phyloP scores from a whole-genome alignment of 2,113 vertebrate genomes.

The Pipra filicauda region DNA sequence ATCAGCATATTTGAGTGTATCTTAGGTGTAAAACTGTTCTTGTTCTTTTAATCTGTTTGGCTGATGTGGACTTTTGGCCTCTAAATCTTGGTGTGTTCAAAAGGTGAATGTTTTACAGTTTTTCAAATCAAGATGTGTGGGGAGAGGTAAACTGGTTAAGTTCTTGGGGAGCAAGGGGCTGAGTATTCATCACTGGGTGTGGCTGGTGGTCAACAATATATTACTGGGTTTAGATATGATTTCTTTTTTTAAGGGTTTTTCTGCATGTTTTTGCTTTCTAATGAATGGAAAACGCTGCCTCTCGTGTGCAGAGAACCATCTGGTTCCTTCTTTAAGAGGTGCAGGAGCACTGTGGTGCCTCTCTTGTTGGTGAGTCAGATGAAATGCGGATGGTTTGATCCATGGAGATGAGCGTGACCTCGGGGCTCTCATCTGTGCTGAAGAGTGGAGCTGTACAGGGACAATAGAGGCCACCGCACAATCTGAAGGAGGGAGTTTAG shows the following conservation, averaged over 20 bases:
- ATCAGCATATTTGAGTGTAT: neutral
- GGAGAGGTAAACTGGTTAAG: neutral
- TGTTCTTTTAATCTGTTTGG: neutral
- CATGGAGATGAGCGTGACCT: conserved; percentile 27
- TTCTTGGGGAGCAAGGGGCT: neutral
- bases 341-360: conserved; percentile 29
- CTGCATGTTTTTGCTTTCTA: neutral
- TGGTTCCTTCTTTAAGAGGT: conserved; percentile 27
- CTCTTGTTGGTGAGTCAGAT: conserved; percentile 49
- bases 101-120: neutral
- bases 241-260: neutral
- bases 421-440: conserved; percentile 47
- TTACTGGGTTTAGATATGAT: neutral
- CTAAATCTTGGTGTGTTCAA: neutral
- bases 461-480: conserved; percentile 44
- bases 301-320: neutral
- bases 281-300: neutral
- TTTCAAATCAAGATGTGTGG: neutral
- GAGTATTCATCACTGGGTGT: neutral
- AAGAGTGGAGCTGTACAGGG: conserved; percentile 59
- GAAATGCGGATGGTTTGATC: conserved; percentile 38
- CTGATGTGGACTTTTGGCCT: neutral
- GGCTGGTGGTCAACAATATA: neutral
- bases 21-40: neutral
- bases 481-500: conserved; percentile 52